Conservation (phyloP, 2,797 vertebrate species). For the Amniataba percoides region DNA sequence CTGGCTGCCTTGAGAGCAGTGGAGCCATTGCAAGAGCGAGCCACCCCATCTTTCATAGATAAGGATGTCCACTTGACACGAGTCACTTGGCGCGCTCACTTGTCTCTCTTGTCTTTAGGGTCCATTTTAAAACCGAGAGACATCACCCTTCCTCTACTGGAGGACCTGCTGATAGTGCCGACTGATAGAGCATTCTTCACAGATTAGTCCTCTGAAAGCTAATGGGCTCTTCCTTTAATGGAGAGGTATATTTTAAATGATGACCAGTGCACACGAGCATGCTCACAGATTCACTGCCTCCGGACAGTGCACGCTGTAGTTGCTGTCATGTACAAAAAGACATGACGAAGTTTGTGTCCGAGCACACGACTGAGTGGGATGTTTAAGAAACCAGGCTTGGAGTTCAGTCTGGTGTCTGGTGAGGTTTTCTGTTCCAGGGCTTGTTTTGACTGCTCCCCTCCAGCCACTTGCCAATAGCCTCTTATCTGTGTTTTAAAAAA, state of each 20-base stretch:
- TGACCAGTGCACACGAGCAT: slow-evolving; percentile 28
- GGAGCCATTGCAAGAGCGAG: slow-evolving; percentile 58
- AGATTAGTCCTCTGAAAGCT: slow-evolving; percentile 69
- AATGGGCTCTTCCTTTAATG: slow-evolving; percentile 76
- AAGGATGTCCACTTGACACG: slow-evolving; percentile 84
- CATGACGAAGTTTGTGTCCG: neutral
- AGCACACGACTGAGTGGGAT: neutral
- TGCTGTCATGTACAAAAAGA: neutral
- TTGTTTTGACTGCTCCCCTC: slow-evolving; percentile 52
- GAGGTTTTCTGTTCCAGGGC: slow-evolving; percentile 20
- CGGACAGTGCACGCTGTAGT: neutral
- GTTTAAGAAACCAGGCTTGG: neutral
- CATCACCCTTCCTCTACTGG: slow-evolving; percentile 68
- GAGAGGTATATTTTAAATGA: slow-evolving; percentile 65
- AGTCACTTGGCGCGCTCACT: slow-evolving; percentile 73
- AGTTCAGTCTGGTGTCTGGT: slow-evolving; percentile 4
- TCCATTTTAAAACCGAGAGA: slow-evolving; percentile 82
- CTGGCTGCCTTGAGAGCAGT: slow-evolving; percentile 27
- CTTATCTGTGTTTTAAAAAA: slow-evolving; percentile 79
- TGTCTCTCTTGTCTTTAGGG: slow-evolving; percentile 75
- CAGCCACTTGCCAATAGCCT: slow-evolving; percentile 48
- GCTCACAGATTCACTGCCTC: neutral
- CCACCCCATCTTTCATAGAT: slow-evolving; percentile 80
- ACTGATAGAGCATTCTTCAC: slow-evolving; percentile 78
- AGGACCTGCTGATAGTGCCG: slow-evolving; percentile 79